Base-by-base conservation (phyloP, 1,140 invertebrate species). In the Drosophila lini region DNA sequence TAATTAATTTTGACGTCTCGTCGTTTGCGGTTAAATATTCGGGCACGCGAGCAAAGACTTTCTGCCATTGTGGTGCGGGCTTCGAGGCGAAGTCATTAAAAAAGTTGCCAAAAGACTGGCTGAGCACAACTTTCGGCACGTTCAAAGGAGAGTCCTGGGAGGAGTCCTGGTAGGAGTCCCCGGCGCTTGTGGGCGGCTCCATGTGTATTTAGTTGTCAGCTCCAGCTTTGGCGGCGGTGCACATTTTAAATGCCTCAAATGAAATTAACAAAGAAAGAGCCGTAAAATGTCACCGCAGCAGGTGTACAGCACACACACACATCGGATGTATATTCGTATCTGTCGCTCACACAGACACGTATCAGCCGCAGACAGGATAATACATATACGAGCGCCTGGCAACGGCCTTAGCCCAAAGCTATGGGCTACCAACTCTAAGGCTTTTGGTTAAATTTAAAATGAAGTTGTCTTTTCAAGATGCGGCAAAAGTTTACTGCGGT, bases 1-100 rank as follows among this genome's bases (percentile, higher is more conserved):
- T 88, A 88, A 88, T 88, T 88, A 88, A 88, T 88, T 88, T 88
- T 88, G 83, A 88, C 83, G 84, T 88, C 84, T 88, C 80, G 83
- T 88, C 83, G 83, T 89, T 88, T 88, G 83, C 73, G 83, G 83
- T 89, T 88, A 88, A 88, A 88, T 88, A 88, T 88, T 83, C 84
- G 78, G 71, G 83, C 83, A 83, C 80, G 83, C 84, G 80, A 86
- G 74, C 62, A 80, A 73, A 69, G 83, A 63, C 80, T 78, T 64
- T 67, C 56, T 65, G 56, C 74, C 55, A 65, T 77, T 71, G 64
- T 69, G 71, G 19, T 70, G 44, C 36, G 52, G 60, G 38, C 48
- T 69, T 28, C 52, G 63, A 61, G 68, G 64, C 71, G 65, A 83
- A 83, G 83, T 88, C 82, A 86, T 86, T 86, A 86, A 88, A 88